These are phyloP conservation scores for Eutolmus rufibarbis DNA, from an alignment of 2,888 invertebrate species.

Conservation along the genomic window DNA sequence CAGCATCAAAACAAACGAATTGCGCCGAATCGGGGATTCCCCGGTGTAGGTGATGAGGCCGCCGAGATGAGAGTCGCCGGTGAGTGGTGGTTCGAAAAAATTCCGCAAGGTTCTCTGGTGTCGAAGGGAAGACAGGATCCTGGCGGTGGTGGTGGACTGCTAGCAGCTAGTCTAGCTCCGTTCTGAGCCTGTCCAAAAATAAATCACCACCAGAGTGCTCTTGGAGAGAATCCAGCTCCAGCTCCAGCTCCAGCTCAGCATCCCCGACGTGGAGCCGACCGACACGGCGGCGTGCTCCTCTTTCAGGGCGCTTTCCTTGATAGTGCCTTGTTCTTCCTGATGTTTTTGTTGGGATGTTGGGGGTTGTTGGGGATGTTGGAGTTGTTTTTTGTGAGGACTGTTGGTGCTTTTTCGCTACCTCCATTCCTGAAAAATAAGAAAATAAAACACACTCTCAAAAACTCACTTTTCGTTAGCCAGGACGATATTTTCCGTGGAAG, in stretches of 20 bases:
- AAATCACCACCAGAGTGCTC: not conserved
- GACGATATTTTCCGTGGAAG: not conserved
- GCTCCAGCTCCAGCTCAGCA: not conserved
- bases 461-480: not conserved
- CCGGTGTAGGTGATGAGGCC: not conserved
- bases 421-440: not conserved
- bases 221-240: not conserved
- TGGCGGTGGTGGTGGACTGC: not conserved
- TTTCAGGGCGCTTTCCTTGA: not conserved
- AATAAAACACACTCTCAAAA: not conserved
- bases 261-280: not conserved
- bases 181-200: not conserved
- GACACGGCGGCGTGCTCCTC: not conserved
- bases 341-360: not conserved
- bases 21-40: slow-evolving; percentile 36
- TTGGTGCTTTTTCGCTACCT: not conserved
- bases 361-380: not conserved
- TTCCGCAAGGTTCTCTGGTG: slow-evolving; percentile 38
- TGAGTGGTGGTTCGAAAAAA: not conserved
- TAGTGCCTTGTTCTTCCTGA: not conserved
- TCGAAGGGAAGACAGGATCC: not conserved
- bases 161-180: not conserved
- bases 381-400: not conserved
- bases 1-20: slow-evolving; percentile 43
- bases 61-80: not conserved